Evolutionary conservation across 2,113 vertebrate species (phyloP).

Genomic region (Heterotilapia buettikoferi): DNA sequence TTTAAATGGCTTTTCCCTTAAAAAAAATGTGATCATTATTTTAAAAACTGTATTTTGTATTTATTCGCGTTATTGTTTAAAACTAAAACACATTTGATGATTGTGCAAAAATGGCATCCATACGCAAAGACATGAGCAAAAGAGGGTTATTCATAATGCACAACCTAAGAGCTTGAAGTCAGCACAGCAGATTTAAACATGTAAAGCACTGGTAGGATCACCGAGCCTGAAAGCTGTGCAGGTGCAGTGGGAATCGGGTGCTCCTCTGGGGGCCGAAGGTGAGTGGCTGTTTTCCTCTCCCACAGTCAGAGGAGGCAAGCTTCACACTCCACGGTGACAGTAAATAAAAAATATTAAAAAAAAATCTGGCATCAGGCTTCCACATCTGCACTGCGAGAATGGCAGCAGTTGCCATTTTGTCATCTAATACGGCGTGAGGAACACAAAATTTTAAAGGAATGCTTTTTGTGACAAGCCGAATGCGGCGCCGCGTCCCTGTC

Average conservation of each 20-base stretch:
- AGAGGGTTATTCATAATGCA: neutral
- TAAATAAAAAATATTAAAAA: neutral
- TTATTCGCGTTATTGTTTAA: fast-evolving
- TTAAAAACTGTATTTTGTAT: neutral
- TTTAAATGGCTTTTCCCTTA: neutral
- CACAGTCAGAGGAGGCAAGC: neutral
- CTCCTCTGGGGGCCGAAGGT: neutral
- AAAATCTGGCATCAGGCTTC: neutral
- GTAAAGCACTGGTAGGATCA: neutral
- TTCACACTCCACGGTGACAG: neutral
- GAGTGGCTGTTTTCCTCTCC: neutral
- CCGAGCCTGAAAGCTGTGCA: neutral
- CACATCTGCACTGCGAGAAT: neutral
- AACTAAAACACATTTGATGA: neutral
- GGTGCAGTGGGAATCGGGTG: neutral
- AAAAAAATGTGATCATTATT: neutral
- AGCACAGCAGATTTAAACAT: neutral
- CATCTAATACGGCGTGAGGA: conserved; percentile 14
- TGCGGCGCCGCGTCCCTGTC: neutral
- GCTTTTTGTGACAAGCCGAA: conserved; percentile 28
- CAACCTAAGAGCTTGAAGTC: neutral
- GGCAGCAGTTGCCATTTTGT: conserved; percentile 34
- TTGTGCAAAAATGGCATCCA: neutral
- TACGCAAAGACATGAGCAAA: neutral
- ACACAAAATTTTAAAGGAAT: conserved; percentile 13